A percentile compares a stretch with the other conserved stretches of the same genome.
These are phyloP conservation scores for Scleropages formosus DNA, from an alignment of 2,797 vertebrate genomes.

Conservation along the genomic window DNA sequence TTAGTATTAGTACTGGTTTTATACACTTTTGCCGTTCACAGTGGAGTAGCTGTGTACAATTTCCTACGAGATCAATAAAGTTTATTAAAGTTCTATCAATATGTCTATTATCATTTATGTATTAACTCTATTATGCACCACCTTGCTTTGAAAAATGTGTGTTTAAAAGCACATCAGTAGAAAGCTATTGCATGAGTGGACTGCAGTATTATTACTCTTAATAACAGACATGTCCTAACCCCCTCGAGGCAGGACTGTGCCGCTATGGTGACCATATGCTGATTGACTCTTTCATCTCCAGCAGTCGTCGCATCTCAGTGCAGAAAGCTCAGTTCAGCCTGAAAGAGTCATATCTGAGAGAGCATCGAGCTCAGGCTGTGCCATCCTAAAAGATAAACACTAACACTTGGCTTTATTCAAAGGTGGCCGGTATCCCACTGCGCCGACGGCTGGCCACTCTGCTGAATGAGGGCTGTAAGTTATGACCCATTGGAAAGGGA, in stretches of 20 bases:
- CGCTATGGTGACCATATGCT: not conserved
- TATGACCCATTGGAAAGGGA: not conserved
- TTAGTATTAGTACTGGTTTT: not conserved
- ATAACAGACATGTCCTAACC: not conserved
- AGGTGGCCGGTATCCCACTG: not conserved
- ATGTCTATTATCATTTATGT: no score
- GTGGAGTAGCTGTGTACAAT: no score
- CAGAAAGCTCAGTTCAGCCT: not conserved
- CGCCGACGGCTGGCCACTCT: not conserved
- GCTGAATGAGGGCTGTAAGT: not conserved
- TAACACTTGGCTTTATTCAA: not conserved
- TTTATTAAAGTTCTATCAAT: no score
- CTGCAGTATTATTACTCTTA: not conserved
- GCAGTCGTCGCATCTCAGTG: not conserved
- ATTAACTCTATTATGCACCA: not conserved
- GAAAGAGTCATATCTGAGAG: not conserved
- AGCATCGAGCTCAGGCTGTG: not conserved
- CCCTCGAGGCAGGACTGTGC: not conserved
- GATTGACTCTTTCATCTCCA: constrained; percentile 25
- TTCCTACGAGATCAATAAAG: no score
- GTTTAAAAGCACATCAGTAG: not conserved
- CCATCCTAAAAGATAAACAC: not conserved
- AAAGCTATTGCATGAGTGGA: not conserved
- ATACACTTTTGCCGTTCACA: no score
- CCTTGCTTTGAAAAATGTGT: not conserved